phyloP scores from a whole-genome alignment of 2,888 invertebrate genomes.

The Nephrocerus scutellatus region DNA sequence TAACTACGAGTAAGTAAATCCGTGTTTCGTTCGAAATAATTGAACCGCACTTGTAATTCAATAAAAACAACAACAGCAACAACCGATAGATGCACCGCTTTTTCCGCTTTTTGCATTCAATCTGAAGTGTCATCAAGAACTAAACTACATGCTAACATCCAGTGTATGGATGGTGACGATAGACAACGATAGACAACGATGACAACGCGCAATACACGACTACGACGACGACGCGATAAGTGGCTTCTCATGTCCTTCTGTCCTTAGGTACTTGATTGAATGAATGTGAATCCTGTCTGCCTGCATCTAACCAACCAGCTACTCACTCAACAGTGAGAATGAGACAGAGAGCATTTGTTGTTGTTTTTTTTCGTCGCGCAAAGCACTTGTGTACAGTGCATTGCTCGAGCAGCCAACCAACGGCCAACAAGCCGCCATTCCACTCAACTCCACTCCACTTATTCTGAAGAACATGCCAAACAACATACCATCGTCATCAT shows the following conservation, averaged over 20 bases:
- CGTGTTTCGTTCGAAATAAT: no score
- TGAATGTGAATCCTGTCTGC: no score
- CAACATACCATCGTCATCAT: no score
- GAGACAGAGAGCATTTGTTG: slow-evolving; percentile 26
- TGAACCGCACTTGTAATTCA: no score
- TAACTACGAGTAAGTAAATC: no score
- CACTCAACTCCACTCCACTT: no score
- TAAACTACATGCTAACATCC: slow-evolving; percentile 39
- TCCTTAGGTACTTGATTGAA: no score
- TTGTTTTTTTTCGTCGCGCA: slow-evolving; percentile 19
- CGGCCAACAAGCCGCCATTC: slow-evolving; percentile 32
- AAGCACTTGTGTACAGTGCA: slow-evolving; percentile 19
- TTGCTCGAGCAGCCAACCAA: slow-evolving; percentile 15
- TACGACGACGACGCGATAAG: slow-evolving; percentile 30
- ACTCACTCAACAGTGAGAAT: slow-evolving; percentile 15
- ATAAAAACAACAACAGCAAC: no score
- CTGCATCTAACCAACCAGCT: slow-evolving; percentile 31
- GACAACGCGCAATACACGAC: slow-evolving; percentile 18
- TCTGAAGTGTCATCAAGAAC: slow-evolving; percentile 48
- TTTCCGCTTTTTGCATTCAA: slow-evolving; percentile 38
- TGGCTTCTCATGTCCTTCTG: slow-evolving; percentile 48
- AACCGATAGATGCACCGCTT: no score
- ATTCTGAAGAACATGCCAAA: no score
- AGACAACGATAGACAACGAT: slow-evolving; percentile 16
- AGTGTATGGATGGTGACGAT: slow-evolving; percentile 35